Base-by-base conservation (phyloP, 2,113 vertebrate species). In the Ailuropoda melanoleuca region DNA sequence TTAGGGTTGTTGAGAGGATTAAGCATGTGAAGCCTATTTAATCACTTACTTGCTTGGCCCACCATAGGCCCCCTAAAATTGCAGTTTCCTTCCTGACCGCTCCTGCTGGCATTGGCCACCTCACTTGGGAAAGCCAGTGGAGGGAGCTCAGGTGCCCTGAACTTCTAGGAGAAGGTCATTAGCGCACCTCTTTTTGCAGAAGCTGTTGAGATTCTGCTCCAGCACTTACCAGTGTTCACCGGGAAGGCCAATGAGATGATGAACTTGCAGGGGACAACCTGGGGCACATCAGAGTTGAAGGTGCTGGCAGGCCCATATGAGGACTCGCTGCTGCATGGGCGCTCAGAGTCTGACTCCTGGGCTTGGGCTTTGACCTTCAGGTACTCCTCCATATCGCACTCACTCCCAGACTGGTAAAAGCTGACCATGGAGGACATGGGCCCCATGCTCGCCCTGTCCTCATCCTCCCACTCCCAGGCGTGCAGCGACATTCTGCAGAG, bases 241-340 rank as follows among this genome's bases (percentile, higher is more conserved):
- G 99, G 99, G 53, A 99, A 50, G 83, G 99, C 99, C 50, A 99
- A 60, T 0, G 98, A 99, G 39, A 99, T 97, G 34, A 96, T 96
- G 37, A 99, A 93, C 0, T 96, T 99, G 97, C 98, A 99, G 53
- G 98, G 98, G n/a, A 99, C 98, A 0, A 77, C 18, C 9, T 98
- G 97, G 68, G 95, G 82, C 21, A 14, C 24, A 2, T 93, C 96
- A 0, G 98, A 0, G 31, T 24, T n/a, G 26, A n/a, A 46, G 77
- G n/a, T 1, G 26, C 68, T 31, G 12, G 31, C 0, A 0, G 5
- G 9, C 5, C 37, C 26, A 0, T 13, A n/a, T 5, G 72, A 87
- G 55, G 92, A 85, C 8, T 3, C 6, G 0, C 29, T 96, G 77
- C 74, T 43, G 66, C 14, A 4, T 2, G 11, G 31, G 12, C 2